Evolutionary conservation across 2,888 invertebrate species (phyloP).

Genomic region (Macroteleia sp.): DNA sequence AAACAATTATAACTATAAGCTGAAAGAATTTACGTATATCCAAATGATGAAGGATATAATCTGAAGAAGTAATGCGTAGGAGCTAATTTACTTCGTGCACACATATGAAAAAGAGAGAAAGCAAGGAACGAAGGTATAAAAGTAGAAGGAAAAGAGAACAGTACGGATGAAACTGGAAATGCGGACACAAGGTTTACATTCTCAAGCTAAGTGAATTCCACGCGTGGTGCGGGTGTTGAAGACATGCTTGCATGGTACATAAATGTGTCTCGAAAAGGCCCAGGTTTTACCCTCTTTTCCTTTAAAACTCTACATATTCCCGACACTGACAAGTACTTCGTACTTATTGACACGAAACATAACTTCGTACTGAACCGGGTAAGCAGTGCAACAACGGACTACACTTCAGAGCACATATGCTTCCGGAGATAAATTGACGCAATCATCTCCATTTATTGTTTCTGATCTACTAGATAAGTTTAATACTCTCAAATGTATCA

Average conservation of each 20-base stretch:
- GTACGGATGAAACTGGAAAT: conserved; percentile 43
- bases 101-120: conserved; percentile 30
- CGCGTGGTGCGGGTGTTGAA: conserved; percentile 74
- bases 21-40: too few species aligned
- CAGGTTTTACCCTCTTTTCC: conserved; percentile 55
- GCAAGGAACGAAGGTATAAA: conserved; percentile 31
- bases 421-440: conserved; percentile 33
- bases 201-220: conserved; percentile 81
- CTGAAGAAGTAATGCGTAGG: conserved; percentile 45
- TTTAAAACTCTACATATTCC: conserved; percentile 23
- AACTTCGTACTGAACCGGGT: conserved; percentile 71
- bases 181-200: conserved; percentile 77
- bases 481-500: conserved; percentile 36
- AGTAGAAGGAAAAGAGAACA: conserved; percentile 48
- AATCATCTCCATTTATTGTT: conserved; percentile 60
- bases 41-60: too few species aligned
- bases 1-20: too few species aligned
- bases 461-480: conserved; percentile 61
- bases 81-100: conserved; percentile 51
- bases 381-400: conserved; percentile 77
- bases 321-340: conserved; percentile 64
- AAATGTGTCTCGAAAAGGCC: conserved; percentile 17
- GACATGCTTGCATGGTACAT: conserved; percentile 66
- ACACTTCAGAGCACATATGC: conserved; percentile 79
- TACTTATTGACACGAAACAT: conserved; percentile 78